Conservation (phyloP, 2,113 vertebrate species). For the Recurvirostra avosetta region DNA sequence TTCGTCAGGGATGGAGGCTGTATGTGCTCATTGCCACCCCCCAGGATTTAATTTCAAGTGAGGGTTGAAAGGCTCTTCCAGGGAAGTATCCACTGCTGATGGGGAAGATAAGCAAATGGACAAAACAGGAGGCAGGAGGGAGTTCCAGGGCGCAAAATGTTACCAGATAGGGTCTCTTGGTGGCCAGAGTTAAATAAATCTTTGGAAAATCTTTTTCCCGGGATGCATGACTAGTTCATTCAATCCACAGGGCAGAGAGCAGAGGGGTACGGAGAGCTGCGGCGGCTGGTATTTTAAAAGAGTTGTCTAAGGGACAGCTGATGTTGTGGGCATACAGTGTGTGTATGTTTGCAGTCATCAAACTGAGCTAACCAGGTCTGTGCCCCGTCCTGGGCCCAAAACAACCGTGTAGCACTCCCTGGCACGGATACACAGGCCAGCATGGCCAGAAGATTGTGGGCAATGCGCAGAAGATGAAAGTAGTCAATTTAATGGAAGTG, state of each 20-base stretch:
- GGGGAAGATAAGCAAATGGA: not conserved
- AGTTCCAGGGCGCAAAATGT: not conserved
- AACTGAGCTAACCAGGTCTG: not conserved
- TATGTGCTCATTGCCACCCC: not conserved
- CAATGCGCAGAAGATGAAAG: not conserved
- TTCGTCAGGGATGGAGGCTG: not conserved
- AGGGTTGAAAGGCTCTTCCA: not conserved
- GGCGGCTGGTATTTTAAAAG: not conserved
- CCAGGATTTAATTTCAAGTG: not conserved
- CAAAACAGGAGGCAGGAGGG: not conserved
- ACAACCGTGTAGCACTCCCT: not conserved
- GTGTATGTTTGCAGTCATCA: not conserved
- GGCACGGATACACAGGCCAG: not conserved
- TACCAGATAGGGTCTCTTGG: too few relatives aligned
- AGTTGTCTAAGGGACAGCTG: not conserved
- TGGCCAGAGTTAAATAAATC: not conserved
- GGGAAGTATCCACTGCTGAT: not conserved
- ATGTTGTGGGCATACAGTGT: fast-evolving
- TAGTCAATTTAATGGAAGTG: fast-evolving
- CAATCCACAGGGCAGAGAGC: not conserved
- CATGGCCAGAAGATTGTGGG: not conserved
- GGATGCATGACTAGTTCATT: not conserved
- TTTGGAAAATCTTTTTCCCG: not conserved
- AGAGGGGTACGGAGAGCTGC: not conserved
- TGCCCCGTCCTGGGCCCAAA: not conserved